These are phyloP conservation scores for Seira sanloemensis DNA, from an alignment of 2,888 invertebrate genomes.

Conservation along the genomic window DNA sequence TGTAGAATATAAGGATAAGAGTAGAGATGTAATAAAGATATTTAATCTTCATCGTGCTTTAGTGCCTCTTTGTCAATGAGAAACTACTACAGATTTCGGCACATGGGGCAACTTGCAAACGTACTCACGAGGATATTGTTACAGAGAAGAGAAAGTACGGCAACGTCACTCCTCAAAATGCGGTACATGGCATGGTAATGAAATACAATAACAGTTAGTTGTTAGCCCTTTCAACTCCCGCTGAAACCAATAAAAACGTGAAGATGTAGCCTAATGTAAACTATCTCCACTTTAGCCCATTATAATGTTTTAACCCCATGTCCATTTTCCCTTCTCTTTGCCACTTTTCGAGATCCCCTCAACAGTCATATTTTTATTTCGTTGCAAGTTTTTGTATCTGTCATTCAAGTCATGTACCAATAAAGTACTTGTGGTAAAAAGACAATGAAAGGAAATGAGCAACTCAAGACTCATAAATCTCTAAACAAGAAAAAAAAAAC, in stretches of 20 bases:
- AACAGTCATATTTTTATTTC: too few species aligned
- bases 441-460: slow-evolving; percentile 49
- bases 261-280: neutral
- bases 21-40: neutral
- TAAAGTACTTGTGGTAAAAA: slow-evolving; percentile 30
- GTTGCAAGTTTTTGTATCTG: neutral
- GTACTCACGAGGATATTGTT: neutral
- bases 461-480: slow-evolving; percentile 45
- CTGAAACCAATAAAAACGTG: neutral
- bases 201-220: neutral
- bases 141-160: neutral
- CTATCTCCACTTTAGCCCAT: neutral
- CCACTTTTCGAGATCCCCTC: too few species aligned
- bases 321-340: neutral
- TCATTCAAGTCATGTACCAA: slow-evolving; percentile 38
- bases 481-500: too few species aligned
- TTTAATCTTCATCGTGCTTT: neutral
- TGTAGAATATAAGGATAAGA: neutral
- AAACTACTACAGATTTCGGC: neutral
- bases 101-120: neutral
- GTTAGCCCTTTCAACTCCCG: neutral
- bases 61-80: neutral
- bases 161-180: neutral
- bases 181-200: neutral
- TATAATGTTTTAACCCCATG: neutral